Conservation (phyloP, 2,113 vertebrate genomes). For the Alces alces region DNA sequence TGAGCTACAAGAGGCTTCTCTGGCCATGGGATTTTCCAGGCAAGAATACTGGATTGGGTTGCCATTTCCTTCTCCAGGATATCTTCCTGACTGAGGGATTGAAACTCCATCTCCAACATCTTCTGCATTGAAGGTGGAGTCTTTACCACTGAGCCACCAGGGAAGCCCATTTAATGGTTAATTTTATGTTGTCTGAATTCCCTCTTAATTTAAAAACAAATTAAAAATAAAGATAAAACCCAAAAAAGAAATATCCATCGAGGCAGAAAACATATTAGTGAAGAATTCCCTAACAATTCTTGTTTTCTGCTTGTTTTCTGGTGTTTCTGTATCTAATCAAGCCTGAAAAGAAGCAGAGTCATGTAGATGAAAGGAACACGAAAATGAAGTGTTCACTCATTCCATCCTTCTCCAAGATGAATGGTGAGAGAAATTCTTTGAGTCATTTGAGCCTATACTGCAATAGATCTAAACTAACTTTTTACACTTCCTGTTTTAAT, state of each 20-base stretch:
- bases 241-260: background rate
- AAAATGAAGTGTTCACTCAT: background rate
- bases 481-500: slow-evolving; percentile 55
- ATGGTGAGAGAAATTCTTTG: background rate
- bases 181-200: background rate
- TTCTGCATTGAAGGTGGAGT: background rate
- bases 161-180: background rate
- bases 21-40: background rate
- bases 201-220: background rate
- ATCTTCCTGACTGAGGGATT: background rate
- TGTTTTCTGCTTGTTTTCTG: slow-evolving; percentile 41
- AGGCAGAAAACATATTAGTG: background rate
- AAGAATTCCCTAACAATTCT: background rate
- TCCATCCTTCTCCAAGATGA: background rate
- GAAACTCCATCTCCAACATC: background rate
- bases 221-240: background rate
- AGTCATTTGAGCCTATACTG: background rate
- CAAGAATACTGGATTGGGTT: background rate
- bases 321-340: background rate
- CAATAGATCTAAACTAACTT: background rate
- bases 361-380: background rate
- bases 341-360: background rate
- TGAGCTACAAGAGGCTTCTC: background rate
- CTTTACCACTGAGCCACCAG: background rate
- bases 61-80: background rate